phyloP scores from a whole-genome alignment of 2,113 vertebrate species.

The Odocoileus hemionus region DNA sequence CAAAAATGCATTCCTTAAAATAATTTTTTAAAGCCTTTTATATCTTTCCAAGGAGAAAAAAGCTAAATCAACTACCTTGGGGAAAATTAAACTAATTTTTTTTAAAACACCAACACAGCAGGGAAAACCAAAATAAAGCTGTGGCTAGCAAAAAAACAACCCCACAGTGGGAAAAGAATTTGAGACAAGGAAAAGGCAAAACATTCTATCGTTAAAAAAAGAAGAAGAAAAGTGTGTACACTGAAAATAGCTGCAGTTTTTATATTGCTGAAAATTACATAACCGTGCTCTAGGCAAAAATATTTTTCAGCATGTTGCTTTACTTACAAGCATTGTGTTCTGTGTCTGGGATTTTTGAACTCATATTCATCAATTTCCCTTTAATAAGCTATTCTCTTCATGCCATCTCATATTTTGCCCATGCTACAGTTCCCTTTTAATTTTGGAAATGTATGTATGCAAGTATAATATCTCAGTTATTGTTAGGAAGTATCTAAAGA shows the following conservation, averaged over 20 bases:
- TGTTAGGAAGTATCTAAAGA: background rate
- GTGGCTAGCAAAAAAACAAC: constrained; percentile 8
- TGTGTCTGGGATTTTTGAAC: background rate
- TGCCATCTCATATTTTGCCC: background rate
- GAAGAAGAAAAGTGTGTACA: background rate
- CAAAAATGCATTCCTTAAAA: constrained; percentile 73
- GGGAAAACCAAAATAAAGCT: constrained; percentile 68
- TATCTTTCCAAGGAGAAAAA: constrained; percentile 63
- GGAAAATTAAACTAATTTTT: constrained; percentile 78
- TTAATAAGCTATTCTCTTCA: background rate
- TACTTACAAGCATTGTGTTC: background rate
- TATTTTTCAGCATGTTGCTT: background rate
- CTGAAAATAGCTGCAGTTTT: background rate
- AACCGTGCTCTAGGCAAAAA: background rate
- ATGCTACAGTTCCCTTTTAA: background rate
- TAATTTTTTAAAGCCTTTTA: constrained; percentile 69
- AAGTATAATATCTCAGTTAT: background rate
- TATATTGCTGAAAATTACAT: background rate
- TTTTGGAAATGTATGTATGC: background rate
- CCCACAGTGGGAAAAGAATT: background rate
- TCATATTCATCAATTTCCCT: background rate
- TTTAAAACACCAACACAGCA: constrained; percentile 76
- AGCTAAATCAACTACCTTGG: constrained; percentile 75
- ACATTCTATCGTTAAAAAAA: background rate
- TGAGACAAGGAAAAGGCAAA: background rate